Evolutionary conservation across 2,797 vertebrate species (phyloP), one percentile per base, ranked within the genome.

Genomic region (Arctocebus calabarensis): DNA sequence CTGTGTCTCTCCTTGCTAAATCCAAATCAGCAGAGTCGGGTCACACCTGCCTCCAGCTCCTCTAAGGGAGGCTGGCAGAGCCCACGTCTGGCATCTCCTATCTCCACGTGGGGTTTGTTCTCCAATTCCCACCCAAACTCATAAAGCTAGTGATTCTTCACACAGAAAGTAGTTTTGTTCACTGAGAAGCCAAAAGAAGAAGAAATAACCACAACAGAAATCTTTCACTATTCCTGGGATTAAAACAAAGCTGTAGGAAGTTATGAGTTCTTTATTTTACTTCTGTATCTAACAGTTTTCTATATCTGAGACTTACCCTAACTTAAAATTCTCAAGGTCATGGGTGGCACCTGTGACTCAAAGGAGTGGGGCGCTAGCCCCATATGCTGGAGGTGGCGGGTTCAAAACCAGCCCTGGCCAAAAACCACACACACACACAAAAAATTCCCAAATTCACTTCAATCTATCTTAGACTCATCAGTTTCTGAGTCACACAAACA

Each of bases 191-290:
- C 45, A 83, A 82, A 93, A 61, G 48, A 57, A 57, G 25, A 70
- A 32, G n/a, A 93, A 87, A 84, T 81, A 55, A 59, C 27, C 29
- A 82, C 32, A 55, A 62, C 12, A 62, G 87, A 45, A 77, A 37
- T 73, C n/a, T 52, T 43, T 84, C 34, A 66, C 22, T 81, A 62
- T 70, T 89, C 45, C 48, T 43, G 13, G 48, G 94, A 94, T 75
- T 82, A 96, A 96, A 96, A 71, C 75, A 74, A 96, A 59, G 17
- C 9, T 27, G 55, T 11, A 34, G 75, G 70, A 82, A 92, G 93
- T 93, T 40, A 66, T 52, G 90, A 84, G 66, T 22, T 61, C 7
- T 90, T 7, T 40, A 8, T 84, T 62, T 95, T 73, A 71, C 11
- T 79, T 88, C 66, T 57, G 22, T 70, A 37, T 37, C 32, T 70